These are phyloP conservation scores for Styela plicata DNA, from an alignment of 23 tunicate genomes.

Conservation along the genomic window DNA sequence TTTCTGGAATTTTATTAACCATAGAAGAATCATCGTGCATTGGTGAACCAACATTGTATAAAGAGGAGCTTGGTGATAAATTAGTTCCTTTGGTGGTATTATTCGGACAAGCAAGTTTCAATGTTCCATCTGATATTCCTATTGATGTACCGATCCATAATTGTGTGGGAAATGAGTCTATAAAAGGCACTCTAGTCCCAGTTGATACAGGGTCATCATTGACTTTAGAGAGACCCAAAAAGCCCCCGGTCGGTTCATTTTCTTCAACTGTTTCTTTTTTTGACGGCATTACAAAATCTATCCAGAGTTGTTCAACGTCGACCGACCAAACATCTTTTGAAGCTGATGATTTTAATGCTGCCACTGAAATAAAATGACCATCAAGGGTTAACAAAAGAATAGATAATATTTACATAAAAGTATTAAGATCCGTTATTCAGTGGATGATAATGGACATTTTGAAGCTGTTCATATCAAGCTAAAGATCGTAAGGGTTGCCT, in stretches of 20 bases:
- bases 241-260: neutral
- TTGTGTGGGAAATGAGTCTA: constrained; percentile 71
- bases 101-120: constrained; percentile 4
- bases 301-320: constrained; percentile 75
- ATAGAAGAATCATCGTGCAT: neutral
- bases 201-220: neutral
- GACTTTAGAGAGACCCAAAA: neutral
- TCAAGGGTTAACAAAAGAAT: too few species aligned
- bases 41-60: neutral
- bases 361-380: too few species aligned
- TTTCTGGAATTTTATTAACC: neutral
- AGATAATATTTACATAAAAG: too few species aligned
- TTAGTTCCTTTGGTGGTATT: neutral
- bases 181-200: constrained; percentile 31
- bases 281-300: constrained; percentile 51
- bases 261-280: neutral
- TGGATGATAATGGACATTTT: too few species aligned
- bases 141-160: constrained; percentile 67
- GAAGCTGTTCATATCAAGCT: too few species aligned
- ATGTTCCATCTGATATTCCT: neutral
- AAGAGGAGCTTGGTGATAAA: neutral
- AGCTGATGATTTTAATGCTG: constrained; percentile 52
- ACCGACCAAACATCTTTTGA: constrained; percentile 70
- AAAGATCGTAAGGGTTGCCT: too few species aligned
- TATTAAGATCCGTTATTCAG: too few species aligned